phyloP scores from a whole-genome alignment of 2,797 vertebrate genomes.

The Sebastiscus tertius region DNA sequence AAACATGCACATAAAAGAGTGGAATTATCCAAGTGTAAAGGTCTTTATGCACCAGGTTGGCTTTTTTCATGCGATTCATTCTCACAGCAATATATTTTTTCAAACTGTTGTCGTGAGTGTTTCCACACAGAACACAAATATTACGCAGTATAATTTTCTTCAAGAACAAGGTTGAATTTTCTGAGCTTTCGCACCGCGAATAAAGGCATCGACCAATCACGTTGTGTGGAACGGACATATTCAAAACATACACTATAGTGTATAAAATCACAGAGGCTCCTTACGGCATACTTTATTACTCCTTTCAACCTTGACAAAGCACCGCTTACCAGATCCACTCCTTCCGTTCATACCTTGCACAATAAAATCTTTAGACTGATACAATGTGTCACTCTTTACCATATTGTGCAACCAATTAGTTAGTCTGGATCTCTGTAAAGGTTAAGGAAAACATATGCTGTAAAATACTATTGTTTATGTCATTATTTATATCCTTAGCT shows the following conservation, averaged over 20 bases:
- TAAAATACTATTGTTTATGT: background rate
- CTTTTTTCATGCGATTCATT: too few species aligned
- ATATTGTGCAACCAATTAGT: background rate
- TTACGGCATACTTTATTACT: background rate
- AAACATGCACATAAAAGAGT: background rate
- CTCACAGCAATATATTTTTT: too few species aligned
- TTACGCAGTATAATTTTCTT: too few species aligned
- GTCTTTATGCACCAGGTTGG: too few species aligned
- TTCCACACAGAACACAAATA: too few species aligned
- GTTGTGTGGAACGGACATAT: too few species aligned
- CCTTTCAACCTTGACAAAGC: background rate
- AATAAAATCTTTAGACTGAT: background rate
- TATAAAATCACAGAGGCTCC: background rate
- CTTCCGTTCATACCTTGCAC: background rate
- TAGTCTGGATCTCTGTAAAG: background rate
- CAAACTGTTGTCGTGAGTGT: too few species aligned
- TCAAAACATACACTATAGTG: background rate
- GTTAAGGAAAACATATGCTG: background rate
- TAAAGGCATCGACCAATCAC: too few species aligned
- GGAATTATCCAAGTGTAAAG: background rate
- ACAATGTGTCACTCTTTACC: background rate
- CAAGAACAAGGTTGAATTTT: too few species aligned
- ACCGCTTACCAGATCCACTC: background rate
- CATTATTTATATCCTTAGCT: background rate
- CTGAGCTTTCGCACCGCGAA: too few species aligned